Percentiles rank a stretch among this genome's conserved stretches.
Evolutionary conservation across 2,797 vertebrate species (phyloP).

Genomic region (Gobionotothen gibberifrons): DNA sequence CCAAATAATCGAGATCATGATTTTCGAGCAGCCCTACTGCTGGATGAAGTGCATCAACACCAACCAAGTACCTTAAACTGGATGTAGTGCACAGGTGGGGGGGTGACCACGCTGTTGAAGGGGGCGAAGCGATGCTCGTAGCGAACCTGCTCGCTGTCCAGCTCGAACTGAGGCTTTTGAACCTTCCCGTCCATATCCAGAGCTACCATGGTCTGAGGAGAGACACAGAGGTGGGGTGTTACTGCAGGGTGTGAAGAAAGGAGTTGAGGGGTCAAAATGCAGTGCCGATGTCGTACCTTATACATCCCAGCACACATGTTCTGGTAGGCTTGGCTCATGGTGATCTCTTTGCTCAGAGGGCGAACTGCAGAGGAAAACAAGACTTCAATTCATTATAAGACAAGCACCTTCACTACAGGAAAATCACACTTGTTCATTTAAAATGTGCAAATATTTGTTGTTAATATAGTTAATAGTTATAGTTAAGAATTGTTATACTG

Average conservation of each 20-base stretch:
- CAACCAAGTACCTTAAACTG: constrained; percentile 92
- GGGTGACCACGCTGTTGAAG: constrained; percentile 98
- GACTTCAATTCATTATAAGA: constrained; percentile 10
- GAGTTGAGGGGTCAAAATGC: neutral
- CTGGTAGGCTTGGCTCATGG: constrained; percentile 99
- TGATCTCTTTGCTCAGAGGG: constrained; percentile 96
- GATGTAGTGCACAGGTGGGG: constrained; percentile 96
- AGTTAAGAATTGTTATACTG: no score
- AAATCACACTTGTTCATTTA: neutral
- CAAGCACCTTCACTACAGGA: neutral
- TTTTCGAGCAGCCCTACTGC: no score
- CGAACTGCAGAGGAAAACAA: constrained; percentile 86
- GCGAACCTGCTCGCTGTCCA: constrained; percentile 98
- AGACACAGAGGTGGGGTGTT: constrained; percentile 6
- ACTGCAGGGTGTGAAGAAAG: neutral
- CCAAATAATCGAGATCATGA: no score
- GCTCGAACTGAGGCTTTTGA: constrained; percentile 96
- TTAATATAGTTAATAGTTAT: neutral
- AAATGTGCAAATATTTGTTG: neutral
- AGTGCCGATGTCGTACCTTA: constrained; percentile 86
- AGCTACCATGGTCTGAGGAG: constrained; percentile 94
- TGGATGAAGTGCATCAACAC: neutral
- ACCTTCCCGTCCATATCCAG: constrained; percentile 99
- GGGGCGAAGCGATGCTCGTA: constrained; percentile 98
- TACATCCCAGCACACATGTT: constrained; percentile 99